Evolutionary conservation across 2,888 invertebrate species (phyloP), one percentile per base, ranked within the genome.

Genomic region (Monochamus alternatus): DNA sequence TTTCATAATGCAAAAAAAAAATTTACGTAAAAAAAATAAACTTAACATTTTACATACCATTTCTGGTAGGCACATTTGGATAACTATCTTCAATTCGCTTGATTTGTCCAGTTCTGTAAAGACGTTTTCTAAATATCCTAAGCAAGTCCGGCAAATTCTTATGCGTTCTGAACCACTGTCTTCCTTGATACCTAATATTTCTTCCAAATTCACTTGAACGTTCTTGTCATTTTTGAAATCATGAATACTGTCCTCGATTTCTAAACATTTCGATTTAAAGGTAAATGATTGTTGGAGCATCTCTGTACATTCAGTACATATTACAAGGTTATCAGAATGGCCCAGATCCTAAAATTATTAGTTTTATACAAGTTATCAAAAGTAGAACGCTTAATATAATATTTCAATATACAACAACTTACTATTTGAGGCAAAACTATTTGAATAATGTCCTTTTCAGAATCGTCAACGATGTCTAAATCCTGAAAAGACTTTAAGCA

Each of bases 221-320:
- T 62, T 14, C 30, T 69, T 63, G n/a, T 74, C 47, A 31, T 64
- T 22, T 62, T 30, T 69, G 32, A 63, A 74, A 30, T 63, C 58
- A 30, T 74, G 74, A 44, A 74, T 74, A 47, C 43, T 74, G 44
- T 74, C 74, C 69, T 74, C 74, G 47, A 74, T 69, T 69, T 74
- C 74, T 9, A 74, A 31, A 43, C 67, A 69, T 64, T 60, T 44
- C 1, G 74, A 55, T 58, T 74, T 74, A 58, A 74, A 74, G 4
- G 64, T 10, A 65, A 69, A 74, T 22, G 69, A 58, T 44, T 69
- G 31, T 10, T 44, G n/a, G 1, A 74, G 69, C 3, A 43, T 44
- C 10, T 22, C 10, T 14, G 52, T 52, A 62, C 74, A 74, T 4
- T 69, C 43, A 55, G 2, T 10, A 58, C 74, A 74, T 64, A 74